Conservation (phyloP, 2,888 invertebrate genomes). For the Caenorhabditis wallacei region DNA sequence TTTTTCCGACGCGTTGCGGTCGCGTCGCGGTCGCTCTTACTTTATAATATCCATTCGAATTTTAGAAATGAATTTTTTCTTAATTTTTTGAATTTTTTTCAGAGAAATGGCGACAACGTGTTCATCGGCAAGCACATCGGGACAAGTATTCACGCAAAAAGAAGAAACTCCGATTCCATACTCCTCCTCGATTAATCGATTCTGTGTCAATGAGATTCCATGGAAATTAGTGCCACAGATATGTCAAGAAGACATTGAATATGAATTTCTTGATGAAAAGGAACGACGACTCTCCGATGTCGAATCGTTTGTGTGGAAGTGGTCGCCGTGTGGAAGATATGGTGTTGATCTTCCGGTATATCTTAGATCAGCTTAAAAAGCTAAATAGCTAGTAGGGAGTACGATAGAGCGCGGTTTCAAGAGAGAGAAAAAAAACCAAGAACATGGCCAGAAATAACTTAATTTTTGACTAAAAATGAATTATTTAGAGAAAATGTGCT, state of each 20-base stretch:
- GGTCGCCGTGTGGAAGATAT: conserved; percentile 62
- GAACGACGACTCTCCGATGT: conserved; percentile 25
- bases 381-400: too few relatives aligned
- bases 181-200: neutral
- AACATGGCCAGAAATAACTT: too few relatives aligned
- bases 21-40: conserved; percentile 12
- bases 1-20: neutral
- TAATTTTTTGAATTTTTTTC: too few relatives aligned
- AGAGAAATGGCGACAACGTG: conserved; percentile 5
- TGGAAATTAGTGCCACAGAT: conserved; percentile 57
- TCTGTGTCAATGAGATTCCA: conserved; percentile 53
- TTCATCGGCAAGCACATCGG: conserved; percentile 16
- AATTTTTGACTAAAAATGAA: too few relatives aligned
- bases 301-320: conserved; percentile 65
- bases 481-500: too few relatives aligned
- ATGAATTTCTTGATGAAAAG: conserved; percentile 35
- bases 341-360: conserved; percentile 62
- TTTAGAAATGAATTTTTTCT: conserved; percentile 11
- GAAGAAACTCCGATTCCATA: neutral
- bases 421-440: too few relatives aligned
- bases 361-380: too few relatives aligned
- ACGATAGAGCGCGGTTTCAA: too few relatives aligned
- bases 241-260: conserved; percentile 3
- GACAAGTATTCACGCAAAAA: neutral
- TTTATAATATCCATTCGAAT: conserved; percentile 49